These are phyloP conservation scores for Proisotoma minuta DNA, from an alignment of 2,888 invertebrate species.

Conservation along the genomic window DNA sequence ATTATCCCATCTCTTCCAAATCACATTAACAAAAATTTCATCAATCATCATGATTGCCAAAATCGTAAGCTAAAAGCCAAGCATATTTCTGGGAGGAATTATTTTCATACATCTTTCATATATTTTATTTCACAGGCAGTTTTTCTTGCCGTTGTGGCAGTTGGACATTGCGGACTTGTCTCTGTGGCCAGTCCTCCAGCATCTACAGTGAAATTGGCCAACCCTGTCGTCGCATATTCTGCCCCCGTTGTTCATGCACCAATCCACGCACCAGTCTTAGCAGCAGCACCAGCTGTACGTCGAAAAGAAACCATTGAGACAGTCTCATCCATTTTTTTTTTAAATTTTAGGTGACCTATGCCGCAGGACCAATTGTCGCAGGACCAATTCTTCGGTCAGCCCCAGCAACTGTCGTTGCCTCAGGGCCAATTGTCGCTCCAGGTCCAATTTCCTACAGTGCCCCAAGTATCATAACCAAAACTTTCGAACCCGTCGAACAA, in stretches of 20 bases:
- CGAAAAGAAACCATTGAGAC: too few relatives aligned
- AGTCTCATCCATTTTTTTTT: too few relatives aligned
- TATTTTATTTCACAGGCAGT: slow-evolving; percentile 25
- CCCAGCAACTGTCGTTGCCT: slow-evolving; percentile 15
- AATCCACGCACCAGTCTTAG: slow-evolving; percentile 13
- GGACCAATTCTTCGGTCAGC: too few relatives aligned
- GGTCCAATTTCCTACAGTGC: slow-evolving; percentile 34
- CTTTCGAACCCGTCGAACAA: slow-evolving; percentile 47
- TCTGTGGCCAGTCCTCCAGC: slow-evolving; percentile 21
- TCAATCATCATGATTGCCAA: slow-evolving; percentile 39
- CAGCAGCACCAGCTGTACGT: too few relatives aligned
- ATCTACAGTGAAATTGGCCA: slow-evolving; percentile 25
- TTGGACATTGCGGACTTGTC: slow-evolving; percentile 36
- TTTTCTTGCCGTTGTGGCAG: slow-evolving; percentile 39
- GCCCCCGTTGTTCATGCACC: slow-evolving; percentile 20
- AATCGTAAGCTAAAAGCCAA: slow-evolving; percentile 25
- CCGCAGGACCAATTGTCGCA: slow-evolving; percentile 13
- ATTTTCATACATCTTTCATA: too few relatives aligned
- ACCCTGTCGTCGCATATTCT: slow-evolving; percentile 21
- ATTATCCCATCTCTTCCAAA: slow-evolving; percentile 18
- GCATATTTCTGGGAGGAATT: not conserved
- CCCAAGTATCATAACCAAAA: slow-evolving; percentile 36
- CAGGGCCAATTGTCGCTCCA: slow-evolving; percentile 14
- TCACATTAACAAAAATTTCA: too few relatives aligned
- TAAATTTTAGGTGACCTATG: not conserved